Base-by-base conservation (phyloP, 1,140 invertebrate genomes). In the Drosophila equinoxialis region DNA sequence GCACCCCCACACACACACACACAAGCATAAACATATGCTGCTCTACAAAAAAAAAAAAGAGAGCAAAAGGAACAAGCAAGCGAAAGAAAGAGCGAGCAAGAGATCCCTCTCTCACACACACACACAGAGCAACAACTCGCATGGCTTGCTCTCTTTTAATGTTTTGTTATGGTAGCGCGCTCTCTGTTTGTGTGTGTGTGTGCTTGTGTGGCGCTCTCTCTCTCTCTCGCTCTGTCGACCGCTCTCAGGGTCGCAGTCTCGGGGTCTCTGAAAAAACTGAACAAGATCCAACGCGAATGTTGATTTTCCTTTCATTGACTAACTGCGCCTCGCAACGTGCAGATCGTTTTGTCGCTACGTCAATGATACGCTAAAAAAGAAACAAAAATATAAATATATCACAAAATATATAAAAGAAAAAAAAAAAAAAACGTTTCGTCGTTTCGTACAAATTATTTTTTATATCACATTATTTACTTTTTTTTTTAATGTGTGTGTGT, bases 291-390 rank as follows among this genome's bases (percentile, higher is more conserved):
- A 77, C 58, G 84, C 81, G 61, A 86, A 78, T 83, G 74, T 78
- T 83, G 90, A 90, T 91, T 91, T 91, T 91, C 90, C 85, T 91
- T 91, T 90, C 90, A 90, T 90, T 90, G 75, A 90, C 81, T 79
- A 79, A 79, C 74, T 74, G 83, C 75, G 81, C 80, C 76, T 90
- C 82, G 83, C 78, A 73, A 64, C 73, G 89, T 72, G 65, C 80
- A 82, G 89, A 90, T 90, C 89, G 85, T 89, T 64, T 30, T 68
- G 64, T 48, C 69, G 37, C 60, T 68, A 48, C 64, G 54, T 68
- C 60, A 13, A 39, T 37, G 20, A 48, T 23, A 23, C 45, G 45
- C 11, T 23, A 51, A 51, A 20, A 48, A 45, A 45, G 6, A 45
- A 6, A 45, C 0, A 45, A 17, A 45, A 14, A 14, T 14, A 14